phyloP scores from a whole-genome alignment of 2,113 vertebrate genomes.

The Tachycineta bicolor region DNA sequence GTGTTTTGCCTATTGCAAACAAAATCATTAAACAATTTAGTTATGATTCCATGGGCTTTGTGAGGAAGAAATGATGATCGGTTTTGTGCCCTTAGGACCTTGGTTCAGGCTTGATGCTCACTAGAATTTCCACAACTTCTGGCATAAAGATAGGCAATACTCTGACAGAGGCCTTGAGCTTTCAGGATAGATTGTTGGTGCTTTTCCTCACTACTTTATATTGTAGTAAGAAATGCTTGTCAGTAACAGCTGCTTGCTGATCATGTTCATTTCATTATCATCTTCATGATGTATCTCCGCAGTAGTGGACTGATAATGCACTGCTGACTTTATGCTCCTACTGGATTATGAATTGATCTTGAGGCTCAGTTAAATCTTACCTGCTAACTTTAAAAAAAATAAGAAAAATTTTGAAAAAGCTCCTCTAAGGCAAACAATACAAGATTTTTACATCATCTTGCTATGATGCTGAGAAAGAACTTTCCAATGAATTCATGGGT shows the following conservation, averaged over 20 bases:
- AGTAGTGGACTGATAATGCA: not conserved
- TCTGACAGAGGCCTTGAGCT: not conserved
- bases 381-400: not conserved
- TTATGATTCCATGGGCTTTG: not conserved
- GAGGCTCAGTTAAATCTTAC: not conserved
- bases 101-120: not conserved
- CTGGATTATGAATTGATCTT: not conserved
- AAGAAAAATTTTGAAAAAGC: not conserved
- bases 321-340: not conserved
- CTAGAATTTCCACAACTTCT: not conserved
- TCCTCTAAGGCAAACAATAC: not conserved
- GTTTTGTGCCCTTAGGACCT: rapidly evolving
- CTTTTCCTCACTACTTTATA: not conserved
- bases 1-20: not conserved
- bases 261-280: not conserved
- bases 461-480: not conserved
- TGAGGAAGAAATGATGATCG: not conserved
- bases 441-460: not conserved
- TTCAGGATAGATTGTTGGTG: not conserved
- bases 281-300: not conserved
- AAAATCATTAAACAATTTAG: not conserved
- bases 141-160: not conserved
- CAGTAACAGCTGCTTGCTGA: not conserved
- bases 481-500: not conserved
- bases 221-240: not conserved